phyloP scores from a whole-genome alignment of 2,113 vertebrate genomes.

The Leptocoma aspasia region DNA sequence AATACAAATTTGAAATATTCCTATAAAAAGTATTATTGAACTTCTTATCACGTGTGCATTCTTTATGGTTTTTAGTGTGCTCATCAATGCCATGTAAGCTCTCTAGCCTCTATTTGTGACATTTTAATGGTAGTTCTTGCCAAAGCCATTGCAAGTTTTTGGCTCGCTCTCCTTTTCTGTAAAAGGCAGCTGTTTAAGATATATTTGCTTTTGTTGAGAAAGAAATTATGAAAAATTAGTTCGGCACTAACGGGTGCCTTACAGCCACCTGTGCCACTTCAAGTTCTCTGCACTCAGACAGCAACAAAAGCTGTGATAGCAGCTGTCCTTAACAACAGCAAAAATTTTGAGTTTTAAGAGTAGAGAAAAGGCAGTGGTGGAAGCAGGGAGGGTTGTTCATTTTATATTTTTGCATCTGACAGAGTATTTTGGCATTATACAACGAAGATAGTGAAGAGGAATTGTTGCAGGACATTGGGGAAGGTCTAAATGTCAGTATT shows the following conservation, averaged over 20 bases:
- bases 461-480: neutral
- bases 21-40: neutral
- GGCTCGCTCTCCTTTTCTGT: neutral
- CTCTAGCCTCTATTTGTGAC: neutral
- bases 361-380: neutral
- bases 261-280: neutral
- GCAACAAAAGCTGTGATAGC: neutral
- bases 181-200: neutral
- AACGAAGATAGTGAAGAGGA: neutral
- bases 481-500: neutral
- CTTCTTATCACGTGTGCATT: neutral
- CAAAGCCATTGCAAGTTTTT: neutral
- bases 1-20: neutral
- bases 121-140: neutral
- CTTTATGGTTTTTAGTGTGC: neutral
- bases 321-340: neutral
- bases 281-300: neutral
- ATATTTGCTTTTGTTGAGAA: neutral
- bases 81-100: neutral
- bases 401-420: neutral
- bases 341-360: neutral
- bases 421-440: neutral
- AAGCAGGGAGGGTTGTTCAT: neutral
- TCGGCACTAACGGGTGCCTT: neutral
- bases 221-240: neutral